Conservation (phyloP, 2,113 vertebrate species). For the Neolamprologus sp. region DNA sequence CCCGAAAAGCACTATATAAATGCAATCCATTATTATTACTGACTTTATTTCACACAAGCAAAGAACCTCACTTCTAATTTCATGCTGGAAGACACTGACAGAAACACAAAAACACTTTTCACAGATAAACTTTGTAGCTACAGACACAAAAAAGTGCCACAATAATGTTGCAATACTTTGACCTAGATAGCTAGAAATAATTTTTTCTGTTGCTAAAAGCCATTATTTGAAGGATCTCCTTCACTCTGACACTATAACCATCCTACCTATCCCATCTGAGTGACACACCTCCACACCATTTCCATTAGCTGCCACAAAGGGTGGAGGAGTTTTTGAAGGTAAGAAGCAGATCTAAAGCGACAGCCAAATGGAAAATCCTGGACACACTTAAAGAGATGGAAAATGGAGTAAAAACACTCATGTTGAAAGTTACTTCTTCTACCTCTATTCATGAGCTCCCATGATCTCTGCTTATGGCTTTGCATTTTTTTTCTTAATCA, state of each 20-base stretch:
- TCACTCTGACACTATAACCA: neutral
- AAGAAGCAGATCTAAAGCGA: constrained; percentile 21
- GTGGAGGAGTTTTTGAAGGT: neutral
- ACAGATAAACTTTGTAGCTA: neutral
- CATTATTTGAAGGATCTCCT: neutral
- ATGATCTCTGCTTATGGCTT: neutral
- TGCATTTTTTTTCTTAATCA: neutral
- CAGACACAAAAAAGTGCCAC: neutral
- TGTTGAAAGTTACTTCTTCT: neutral
- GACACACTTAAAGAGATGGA: constrained; percentile 15
- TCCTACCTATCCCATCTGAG: neutral
- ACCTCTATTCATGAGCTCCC: neutral
- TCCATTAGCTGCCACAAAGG: constrained; percentile 14
- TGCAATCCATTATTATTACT: neutral
- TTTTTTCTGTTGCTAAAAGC: neutral
- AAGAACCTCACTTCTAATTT: neutral
- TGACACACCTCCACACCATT: neutral
- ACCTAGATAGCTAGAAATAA: neutral
- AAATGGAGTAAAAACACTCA: neutral
- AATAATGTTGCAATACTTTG: neutral
- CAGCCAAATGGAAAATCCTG: constrained; percentile 46
- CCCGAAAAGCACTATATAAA: neutral
- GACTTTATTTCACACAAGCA: neutral
- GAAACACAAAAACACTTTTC: neutral
- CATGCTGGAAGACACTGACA: neutral